Base-by-base conservation (phyloP, 2,113 vertebrate genomes). In the Zosterops pallidus region DNA sequence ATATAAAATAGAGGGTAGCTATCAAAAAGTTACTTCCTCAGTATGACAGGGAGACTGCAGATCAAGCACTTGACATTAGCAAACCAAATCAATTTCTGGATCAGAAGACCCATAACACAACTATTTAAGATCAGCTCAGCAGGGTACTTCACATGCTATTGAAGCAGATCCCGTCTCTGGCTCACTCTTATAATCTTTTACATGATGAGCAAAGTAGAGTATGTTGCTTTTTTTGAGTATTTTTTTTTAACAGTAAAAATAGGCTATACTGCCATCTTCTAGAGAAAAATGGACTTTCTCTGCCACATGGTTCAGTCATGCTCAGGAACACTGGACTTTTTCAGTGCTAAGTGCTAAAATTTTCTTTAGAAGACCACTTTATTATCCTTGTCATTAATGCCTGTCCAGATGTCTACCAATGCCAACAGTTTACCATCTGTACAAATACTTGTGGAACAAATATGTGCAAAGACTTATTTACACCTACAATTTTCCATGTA, bases 381-480 rank as follows among this genome's bases (percentile, higher is more conserved):
- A 84, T 94, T 94, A 71, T 89, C 41, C 41, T 82, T 90, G 85
- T 91, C 85, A 93, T 92, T 94, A 95, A 82, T 90, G 49, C 57
- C 25, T 89, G 83, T 86, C 77, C 74, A 68, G 49, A 87, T 95
- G 31, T 89, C 41, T 79, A 57, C 57, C 53, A 72, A 71, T 90
- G 82, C 79, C 90, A 90, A 53, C 9, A 2, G 28, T 91, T 87
- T 93, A 13, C 87, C 85, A 90, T 95, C 87, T 91, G 93, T 92
- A 75, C 47, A 91, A 89, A 78, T 84, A 57, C 44, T 84, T 82
- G 72, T 75, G 57, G 37, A 89, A 70, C 5, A 92, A 94, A 75
- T 82, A 50, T 39, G 12, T 86, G 41, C 33, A 70, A 90, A 68
- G 12, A 52, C 33, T 92, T 81, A 59, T 19, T 63, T 82, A 89